phyloP scores from a whole-genome alignment of 1,140 invertebrate species.

The Cyclargus thomasi region DNA sequence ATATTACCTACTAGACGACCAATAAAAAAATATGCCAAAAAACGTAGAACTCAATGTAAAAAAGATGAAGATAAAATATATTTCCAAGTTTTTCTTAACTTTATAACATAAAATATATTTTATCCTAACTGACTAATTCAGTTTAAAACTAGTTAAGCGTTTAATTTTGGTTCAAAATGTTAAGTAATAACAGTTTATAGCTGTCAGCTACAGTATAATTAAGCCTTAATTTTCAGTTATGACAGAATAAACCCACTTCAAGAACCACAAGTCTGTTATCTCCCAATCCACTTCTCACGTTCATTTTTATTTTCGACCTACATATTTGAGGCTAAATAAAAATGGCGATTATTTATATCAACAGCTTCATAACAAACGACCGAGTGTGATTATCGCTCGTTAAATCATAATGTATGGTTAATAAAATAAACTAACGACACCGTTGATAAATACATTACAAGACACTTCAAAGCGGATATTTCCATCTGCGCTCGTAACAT shows the following conservation, averaged over 20 bases:
- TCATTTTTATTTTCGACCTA: neutral
- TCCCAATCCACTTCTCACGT: neutral
- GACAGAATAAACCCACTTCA: neutral
- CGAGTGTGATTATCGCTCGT: conserved; percentile 51
- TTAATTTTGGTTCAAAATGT: too few relatives aligned
- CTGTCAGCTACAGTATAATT: neutral
- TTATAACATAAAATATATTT: too few relatives aligned
- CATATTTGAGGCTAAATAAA: conserved; percentile 6
- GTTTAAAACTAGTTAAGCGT: too few relatives aligned
- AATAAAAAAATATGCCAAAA: too few relatives aligned
- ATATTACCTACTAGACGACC: too few relatives aligned
- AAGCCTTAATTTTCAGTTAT: neutral
- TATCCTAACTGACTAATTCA: too few relatives aligned
- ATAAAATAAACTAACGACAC: conserved; percentile 52
- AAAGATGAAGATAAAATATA: too few relatives aligned
- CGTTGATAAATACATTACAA: conserved; percentile 35
- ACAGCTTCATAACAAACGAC: conserved; percentile 46
- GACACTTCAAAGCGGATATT: conserved; percentile 6
- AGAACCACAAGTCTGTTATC: neutral
- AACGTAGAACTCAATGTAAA: too few relatives aligned
- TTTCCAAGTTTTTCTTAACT: too few relatives aligned
- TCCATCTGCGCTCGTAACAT: neutral
- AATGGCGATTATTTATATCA: conserved; percentile 19
- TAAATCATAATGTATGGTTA: conserved; percentile 60
- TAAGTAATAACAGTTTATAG: neutral